Percentiles rank a stretch among this genome's conserved stretches.
phyloP scores from a whole-genome alignment of 2,113 vertebrate species.

The Neogale vison region DNA sequence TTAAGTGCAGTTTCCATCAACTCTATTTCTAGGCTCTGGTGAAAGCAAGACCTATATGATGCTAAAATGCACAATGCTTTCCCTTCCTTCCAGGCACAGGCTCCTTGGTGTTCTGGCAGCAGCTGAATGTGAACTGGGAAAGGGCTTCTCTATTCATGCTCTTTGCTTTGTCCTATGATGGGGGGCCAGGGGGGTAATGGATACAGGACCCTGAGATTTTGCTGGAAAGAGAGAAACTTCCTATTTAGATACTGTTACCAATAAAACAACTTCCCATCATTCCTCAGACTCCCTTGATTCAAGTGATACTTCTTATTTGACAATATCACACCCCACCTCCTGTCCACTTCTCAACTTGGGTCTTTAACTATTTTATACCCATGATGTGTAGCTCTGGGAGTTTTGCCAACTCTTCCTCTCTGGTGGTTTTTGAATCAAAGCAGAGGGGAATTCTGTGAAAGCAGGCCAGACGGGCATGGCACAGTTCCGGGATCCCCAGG shows the following conservation, averaged over 20 bases:
- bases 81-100: rapidly evolving
- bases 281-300: background rate
- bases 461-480: too few species aligned
- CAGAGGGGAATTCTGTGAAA: background rate
- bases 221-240: background rate
- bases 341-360: rapidly evolving
- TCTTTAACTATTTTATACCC: background rate
- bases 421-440: background rate
- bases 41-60: background rate
- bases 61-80: background rate
- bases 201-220: background rate
- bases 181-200: background rate
- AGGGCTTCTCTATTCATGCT: background rate
- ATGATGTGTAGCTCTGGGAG: background rate
- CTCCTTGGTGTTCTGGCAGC: background rate
- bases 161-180: background rate
- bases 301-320: background rate
- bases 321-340: background rate
- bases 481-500: background rate
- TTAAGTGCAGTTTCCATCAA: background rate
- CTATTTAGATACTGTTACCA: background rate
- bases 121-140: background rate
- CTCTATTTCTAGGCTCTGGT: background rate
- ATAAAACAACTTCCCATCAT: background rate
- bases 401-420: background rate